These are phyloP conservation scores for Enteromius fasciolatus DNA, from an alignment of 2,797 vertebrate species.

Conservation along the genomic window DNA sequence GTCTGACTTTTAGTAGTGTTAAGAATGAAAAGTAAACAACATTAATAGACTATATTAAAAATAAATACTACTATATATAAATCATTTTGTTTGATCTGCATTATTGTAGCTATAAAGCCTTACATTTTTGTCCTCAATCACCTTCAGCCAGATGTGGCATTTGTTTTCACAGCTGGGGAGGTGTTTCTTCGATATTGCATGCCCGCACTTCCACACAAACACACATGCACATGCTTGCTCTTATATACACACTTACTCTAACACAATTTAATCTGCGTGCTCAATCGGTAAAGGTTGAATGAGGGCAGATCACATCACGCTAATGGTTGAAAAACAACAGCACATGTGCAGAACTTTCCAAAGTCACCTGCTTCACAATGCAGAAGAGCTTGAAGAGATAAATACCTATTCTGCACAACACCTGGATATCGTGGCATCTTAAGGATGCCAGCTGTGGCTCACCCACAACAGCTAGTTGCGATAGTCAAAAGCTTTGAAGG, in stretches of 20 bases:
- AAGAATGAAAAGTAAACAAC: neutral
- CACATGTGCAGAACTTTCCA: neutral
- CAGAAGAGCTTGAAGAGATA: neutral
- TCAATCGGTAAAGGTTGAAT: constrained; percentile 7
- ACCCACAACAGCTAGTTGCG: neutral
- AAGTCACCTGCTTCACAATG: constrained; percentile 8
- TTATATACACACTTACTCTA: constrained; percentile 1
- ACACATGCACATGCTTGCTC: neutral
- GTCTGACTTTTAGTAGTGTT: neutral
- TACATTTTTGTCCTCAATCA: constrained; percentile 37
- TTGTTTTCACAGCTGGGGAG: constrained; percentile 52
- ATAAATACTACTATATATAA: neutral
- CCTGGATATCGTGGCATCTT: constrained; percentile 1
- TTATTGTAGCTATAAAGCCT: neutral
- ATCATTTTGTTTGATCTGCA: neutral
- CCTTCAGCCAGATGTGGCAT: constrained; percentile 52
- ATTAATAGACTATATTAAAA: neutral
- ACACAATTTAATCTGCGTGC: neutral
- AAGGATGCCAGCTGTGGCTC: neutral
- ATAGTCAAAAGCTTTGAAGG: neutral
- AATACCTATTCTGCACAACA: neutral
- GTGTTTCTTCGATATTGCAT: constrained; percentile 42
- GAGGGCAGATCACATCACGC: constrained; percentile 1
- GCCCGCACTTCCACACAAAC: neutral
- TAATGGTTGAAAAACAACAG: constrained; percentile 19